phyloP scores from a whole-genome alignment of 2,797 vertebrate species.

The Falco berigora region DNA sequence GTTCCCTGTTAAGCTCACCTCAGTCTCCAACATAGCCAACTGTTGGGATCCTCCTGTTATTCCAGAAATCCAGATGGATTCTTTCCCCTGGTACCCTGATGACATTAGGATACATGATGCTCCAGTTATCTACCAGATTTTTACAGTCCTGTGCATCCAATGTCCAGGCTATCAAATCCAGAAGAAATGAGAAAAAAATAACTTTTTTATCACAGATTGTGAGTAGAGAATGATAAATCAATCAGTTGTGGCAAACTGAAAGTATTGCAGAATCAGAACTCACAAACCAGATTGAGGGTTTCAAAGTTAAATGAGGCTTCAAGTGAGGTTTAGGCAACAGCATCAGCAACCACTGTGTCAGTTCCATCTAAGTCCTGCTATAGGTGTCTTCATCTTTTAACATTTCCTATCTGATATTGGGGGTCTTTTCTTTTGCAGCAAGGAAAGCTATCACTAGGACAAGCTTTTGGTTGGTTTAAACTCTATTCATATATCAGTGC shows the following conservation, averaged over 20 bases:
- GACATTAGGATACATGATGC: fast-evolving
- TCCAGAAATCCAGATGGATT: background rate
- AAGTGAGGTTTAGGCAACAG: background rate
- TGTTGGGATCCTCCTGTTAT: background rate
- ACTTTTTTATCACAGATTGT: background rate
- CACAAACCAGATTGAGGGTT: background rate
- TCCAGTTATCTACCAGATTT: background rate
- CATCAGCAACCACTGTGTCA: background rate
- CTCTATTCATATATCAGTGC: background rate
- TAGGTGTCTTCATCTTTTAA: background rate
- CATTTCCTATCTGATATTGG: background rate
- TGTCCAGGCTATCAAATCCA: background rate
- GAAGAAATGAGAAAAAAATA: background rate
- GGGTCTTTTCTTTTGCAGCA: background rate
- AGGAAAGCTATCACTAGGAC: background rate
- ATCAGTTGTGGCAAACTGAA: background rate
- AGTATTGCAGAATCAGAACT: background rate
- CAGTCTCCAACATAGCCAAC: background rate
- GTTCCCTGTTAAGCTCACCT: background rate
- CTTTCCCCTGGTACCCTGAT: background rate
- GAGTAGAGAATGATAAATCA: background rate
- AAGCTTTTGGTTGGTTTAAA: background rate
- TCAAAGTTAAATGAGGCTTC: background rate
- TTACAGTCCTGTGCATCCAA: background rate
- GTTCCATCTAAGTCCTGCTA: background rate